Percentiles rank a stretch among this genome's conserved stretches.
phyloP scores from a whole-genome alignment of 1,140 invertebrate genomes.

The Bombus vancouverensis region DNA sequence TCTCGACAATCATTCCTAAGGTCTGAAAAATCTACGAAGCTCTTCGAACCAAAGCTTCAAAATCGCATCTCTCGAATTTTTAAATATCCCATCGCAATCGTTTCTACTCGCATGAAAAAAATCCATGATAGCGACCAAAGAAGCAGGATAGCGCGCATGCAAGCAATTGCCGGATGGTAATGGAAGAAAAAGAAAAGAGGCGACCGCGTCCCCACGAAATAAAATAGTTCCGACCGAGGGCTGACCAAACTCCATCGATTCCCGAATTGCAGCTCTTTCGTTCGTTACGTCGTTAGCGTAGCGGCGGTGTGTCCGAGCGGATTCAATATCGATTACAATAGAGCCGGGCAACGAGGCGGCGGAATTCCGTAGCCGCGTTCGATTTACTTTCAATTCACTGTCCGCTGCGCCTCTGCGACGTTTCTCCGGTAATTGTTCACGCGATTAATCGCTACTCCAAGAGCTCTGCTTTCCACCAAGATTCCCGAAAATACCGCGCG shows the following conservation, averaged over 20 bases:
- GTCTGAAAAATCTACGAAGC: no score
- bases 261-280: conserved; percentile 23
- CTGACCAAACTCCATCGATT: conserved; percentile 29
- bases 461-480: not conserved
- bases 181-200: not conserved
- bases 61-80: not conserved
- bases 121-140: no score
- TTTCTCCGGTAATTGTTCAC: not conserved
- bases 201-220: not conserved
- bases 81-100: not conserved
- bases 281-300: conserved; percentile 39
- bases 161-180: not conserved
- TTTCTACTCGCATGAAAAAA: no score
- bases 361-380: conserved; percentile 1
- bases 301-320: not conserved
- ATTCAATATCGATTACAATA: conserved; percentile 36
- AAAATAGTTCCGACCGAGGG: not conserved
- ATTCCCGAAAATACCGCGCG: not conserved
- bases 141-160: not conserved
- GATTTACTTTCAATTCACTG: conserved; percentile 33
- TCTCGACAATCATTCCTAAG: no score
- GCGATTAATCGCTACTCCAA: not conserved
- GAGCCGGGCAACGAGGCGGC: conserved; percentile 14
- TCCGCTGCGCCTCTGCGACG: not conserved
- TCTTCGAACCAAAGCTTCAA: no score